Evolutionary conservation across 2,797 vertebrate species (phyloP).

Genomic region (Brotula barbata): DNA sequence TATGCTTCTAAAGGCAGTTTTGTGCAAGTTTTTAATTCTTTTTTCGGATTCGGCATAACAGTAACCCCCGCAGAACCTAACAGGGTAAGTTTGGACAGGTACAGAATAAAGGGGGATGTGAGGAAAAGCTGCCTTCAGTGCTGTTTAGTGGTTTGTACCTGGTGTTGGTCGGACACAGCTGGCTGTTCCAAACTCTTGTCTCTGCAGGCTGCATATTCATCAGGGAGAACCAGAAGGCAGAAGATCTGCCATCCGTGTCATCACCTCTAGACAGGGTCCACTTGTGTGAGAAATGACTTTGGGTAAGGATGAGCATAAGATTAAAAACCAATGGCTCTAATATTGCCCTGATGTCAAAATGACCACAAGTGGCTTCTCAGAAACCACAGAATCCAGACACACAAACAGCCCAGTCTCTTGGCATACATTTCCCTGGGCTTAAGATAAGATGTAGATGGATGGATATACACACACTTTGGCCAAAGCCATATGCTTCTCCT

Average conservation of each 20-base stretch:
- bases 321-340: constrained; percentile 44
- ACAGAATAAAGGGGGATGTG: constrained; percentile 34
- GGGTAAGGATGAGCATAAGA: constrained; percentile 28
- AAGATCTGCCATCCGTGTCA: constrained; percentile 40
- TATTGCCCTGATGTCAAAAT: constrained; percentile 33
- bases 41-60: constrained; percentile 9
- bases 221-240: constrained; percentile 43
- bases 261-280: constrained; percentile 25
- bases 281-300: constrained; percentile 27
- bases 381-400: constrained; percentile 37
- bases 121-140: constrained; percentile 65
- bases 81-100: constrained; percentile 57
- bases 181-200: not conserved
- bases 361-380: constrained; percentile 22
- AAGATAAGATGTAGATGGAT: constrained; percentile 42
- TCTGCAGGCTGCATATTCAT: constrained; percentile 28
- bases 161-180: constrained; percentile 28
- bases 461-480: constrained; percentile 43
- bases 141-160: constrained; percentile 45
- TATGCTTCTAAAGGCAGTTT: constrained; percentile 47
- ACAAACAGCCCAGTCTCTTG: constrained; percentile 44
- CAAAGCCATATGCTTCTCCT: constrained; percentile 22
- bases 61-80: constrained; percentile 41
- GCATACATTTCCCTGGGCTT: constrained; percentile 53
- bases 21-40: constrained; percentile 34